Evolutionary conservation across 2,888 invertebrate genomes (phyloP), one percentile per base, ranked within the genome.

Genomic region (Cyrtodaria siliqua): DNA sequence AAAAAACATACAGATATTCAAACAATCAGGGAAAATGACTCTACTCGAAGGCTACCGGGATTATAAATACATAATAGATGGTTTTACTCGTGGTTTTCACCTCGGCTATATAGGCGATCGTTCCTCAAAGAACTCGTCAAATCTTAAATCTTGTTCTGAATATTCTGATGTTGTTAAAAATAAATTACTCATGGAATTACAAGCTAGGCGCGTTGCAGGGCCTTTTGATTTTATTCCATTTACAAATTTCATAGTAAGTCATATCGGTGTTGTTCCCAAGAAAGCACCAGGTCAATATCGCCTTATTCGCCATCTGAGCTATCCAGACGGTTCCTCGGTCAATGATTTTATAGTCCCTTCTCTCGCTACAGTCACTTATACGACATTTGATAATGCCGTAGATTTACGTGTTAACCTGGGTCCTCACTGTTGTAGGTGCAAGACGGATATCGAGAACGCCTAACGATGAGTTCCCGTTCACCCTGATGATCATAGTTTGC

Each of bases 241-340:
- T 20, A 6, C 20, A 2, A 52, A 49, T 42, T 16, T 69, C 14
- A 55, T 61, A 18, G 59, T 71, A 14, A 72, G 69, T 2, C 76
- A 72, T 0, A 52, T 73, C 18, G 79, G 74, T 12, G 20, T 79
- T 16, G 74, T 79, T 3, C 71, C 71, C 18, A 79, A 68, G 47
- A 81, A 74, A 26, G 44, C 38, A 20, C 50, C 47, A 0, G 69
- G 76, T 1, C 29, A 75, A 24, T 75, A 53, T 47, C 16, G 82
- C 2, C 47, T 82, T 0, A 78, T 78, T 16, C 82, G 78, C 14
- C 77, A 78, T 63, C 49, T 75, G 0, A 71, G 66, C 18, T 62
- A 27, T 42, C 78, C 72, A 14, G 26, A 53, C 20, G 67, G 66
- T 12, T 14, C 14, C 0, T 78, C 74, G 2, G 49, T 78, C 9